Base-by-base conservation (phyloP, 2,797 vertebrate species). In the Aulostomus chinensis region DNA sequence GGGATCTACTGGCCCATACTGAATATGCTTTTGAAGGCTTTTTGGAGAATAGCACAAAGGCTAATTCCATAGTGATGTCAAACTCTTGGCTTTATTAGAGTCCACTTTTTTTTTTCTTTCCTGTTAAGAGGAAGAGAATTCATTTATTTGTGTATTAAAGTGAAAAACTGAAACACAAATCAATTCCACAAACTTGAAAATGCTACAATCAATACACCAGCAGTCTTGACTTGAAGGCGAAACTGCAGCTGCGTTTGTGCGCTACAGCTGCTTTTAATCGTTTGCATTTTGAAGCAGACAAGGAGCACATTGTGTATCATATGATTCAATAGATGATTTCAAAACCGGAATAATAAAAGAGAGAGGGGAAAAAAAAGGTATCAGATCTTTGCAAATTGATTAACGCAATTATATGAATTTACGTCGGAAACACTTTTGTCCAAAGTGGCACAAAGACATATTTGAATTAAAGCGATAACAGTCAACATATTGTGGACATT, bases 1-100 rank as follows among this genome's bases (percentile, higher is more conserved):
- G 85, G 69, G 78, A 75, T 81, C 67, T 88, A 86, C 82, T 88
- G 82, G 78, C 72, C 78, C 80, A 80, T 60, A 78, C 58, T 78
- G 72, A 87, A 81, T 25, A 78, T 69, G 73, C 72, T 86, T n/a
- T 83, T 71, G 47, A 81, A 81, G 70, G 62, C 33, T 74, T 78
- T 52, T 80, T 60, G 12, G 77, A 76, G 74, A 52, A 26, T 39
- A 59, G 48, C 61, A 87, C 85, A 87, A 88, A 61, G 58, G 71
- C 65, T 81, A 76, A 87, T 88, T 90, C 88, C 75, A 84, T 73
- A 81, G 69, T 81, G 24, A 58, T 60, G 43, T 72, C 50, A 76
- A 74, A 59, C 53, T 31, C 14, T 61, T 42, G 46, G 60, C 48
- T 70, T 72, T 35, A 61, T 66, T 58, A 33, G 49, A 76, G 31